Evolutionary conservation across 2,888 invertebrate species (phyloP), one percentile per base, ranked within the genome.

Genomic region (Mantis religiosa): DNA sequence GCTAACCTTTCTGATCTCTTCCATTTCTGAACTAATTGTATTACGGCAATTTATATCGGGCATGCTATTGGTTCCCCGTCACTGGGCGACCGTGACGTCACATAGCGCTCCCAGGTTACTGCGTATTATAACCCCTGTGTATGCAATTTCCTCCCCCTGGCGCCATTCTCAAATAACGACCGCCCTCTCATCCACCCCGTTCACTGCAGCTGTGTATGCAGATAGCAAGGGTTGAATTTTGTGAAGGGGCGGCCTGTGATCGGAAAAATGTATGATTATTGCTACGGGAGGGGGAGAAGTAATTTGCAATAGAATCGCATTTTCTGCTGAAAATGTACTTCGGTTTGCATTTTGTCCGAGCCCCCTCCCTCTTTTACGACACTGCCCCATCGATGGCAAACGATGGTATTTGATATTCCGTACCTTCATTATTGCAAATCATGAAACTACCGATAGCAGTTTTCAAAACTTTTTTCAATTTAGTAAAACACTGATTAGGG

Each of bases 41-140:
- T 89, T 89, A 89, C 87, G 28, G 87, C 83, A 87, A 87, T 87
- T 86, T 89, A 89, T 89, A 83, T 87, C 25, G 85, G n/a, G 83
- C 30, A 82, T 25, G 82, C 28, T 82, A 34, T 87, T 84, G 84
- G 41, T 84, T 71, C 54, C 54, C 54, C 54, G 54, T 71, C 54
- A 71, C 25, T 71, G 54, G 54, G 54, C 54, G 54, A 25, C 54
- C 54, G 54, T 71, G 54, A 71, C 54, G 54, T 71, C 54, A 71
- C 54, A 71, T 71, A 71, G 54, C 54, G 54, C 54, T 71, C 54
- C 54, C 54, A 71, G 86, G 54, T 71, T 71, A 28, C 71, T 84
- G 84, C 54, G 12, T 30, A 71, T 84, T 88, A 84, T 84, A 54
- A 27, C 84, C 88, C 88, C 84, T 84, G 88, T 88, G 88, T 88